These are phyloP conservation scores for Mactra quadrangularis DNA, from an alignment of 1,140 invertebrate genomes.

Conservation along the genomic window DNA sequence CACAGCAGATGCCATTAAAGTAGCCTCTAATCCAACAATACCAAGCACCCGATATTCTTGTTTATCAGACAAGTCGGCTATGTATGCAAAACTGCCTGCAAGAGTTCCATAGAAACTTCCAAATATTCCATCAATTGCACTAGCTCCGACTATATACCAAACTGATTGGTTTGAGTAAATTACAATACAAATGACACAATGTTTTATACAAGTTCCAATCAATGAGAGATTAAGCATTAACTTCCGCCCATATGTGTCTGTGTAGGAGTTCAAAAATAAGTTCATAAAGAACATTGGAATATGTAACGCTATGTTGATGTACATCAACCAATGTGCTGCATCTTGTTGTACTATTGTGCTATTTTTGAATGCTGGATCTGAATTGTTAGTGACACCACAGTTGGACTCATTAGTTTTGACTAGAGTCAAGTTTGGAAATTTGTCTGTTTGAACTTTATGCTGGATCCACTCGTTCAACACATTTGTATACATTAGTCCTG, in stretches of 20 bases:
- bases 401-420: neutral
- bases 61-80: slow-evolving; percentile 30
- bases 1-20: neutral
- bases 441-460: slow-evolving; percentile 6
- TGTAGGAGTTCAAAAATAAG: slow-evolving; percentile 8
- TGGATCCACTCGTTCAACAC: slow-evolving; percentile 46
- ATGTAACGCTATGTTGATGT: slow-evolving; percentile 17
- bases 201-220: slow-evolving; percentile 12
- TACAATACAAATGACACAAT: neutral
- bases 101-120: slow-evolving; percentile 11
- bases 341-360: slow-evolving; percentile 41
- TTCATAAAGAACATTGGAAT: slow-evolving; percentile 30
- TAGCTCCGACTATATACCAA: slow-evolving; percentile 2
- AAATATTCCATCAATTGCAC: neutral
- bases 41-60: slow-evolving; percentile 25
- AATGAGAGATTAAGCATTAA: slow-evolving; percentile 17
- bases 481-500: neutral
- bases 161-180: slow-evolving; percentile 29
- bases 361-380: neutral
- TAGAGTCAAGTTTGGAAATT: slow-evolving; percentile 24
- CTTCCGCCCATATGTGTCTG: slow-evolving; percentile 47
- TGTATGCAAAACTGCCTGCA: slow-evolving; percentile 24
- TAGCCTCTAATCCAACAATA: slow-evolving; percentile 27
- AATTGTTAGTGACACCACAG: slow-evolving; percentile 15
- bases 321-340: slow-evolving; percentile 25